Conservation (phyloP, 2,797 vertebrate genomes). For the Catostomus latipinnis region DNA sequence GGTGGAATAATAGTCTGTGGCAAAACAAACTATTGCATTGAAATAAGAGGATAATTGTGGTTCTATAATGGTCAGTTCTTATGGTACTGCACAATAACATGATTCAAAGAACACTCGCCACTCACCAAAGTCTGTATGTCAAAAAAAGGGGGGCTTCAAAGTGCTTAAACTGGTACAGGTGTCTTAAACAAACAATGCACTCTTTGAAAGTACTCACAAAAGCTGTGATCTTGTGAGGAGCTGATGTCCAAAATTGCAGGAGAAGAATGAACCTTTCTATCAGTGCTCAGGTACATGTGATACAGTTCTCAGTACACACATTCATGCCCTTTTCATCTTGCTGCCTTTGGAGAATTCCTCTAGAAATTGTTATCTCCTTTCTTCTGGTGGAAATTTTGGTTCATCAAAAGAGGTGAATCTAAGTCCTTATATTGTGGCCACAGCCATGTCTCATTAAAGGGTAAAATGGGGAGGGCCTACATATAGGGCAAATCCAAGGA, state of each 20-base stretch:
- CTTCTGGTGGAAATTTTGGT: slow-evolving; percentile 90
- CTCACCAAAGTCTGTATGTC: background rate
- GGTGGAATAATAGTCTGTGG: slow-evolving; percentile 42
- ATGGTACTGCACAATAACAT: background rate
- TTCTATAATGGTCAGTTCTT: slow-evolving; percentile 5
- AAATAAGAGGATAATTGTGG: slow-evolving; percentile 61
- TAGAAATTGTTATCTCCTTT: slow-evolving; percentile 81
- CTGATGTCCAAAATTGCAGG: slow-evolving; percentile 85
- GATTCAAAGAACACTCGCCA: background rate
- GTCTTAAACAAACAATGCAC: slow-evolving; percentile 57
- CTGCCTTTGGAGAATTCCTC: slow-evolving; percentile 87
- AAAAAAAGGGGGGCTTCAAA: slow-evolving; percentile 36
- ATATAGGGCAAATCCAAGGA: slow-evolving; percentile 36
- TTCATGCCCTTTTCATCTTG: slow-evolving; percentile 92
- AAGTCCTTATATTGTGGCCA: slow-evolving; percentile 81
- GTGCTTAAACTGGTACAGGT: slow-evolving; percentile 48
- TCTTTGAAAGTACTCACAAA: slow-evolving; percentile 75
- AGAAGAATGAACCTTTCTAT: slow-evolving; percentile 84
- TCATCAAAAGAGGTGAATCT: slow-evolving; percentile 98
- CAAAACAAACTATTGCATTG: slow-evolving; percentile 41
- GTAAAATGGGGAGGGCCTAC: slow-evolving; percentile 62
- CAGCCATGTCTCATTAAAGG: slow-evolving; percentile 78
- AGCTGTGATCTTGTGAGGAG: slow-evolving; percentile 79
- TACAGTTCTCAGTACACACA: slow-evolving; percentile 83
- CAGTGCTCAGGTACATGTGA: slow-evolving; percentile 82